Conservation (phyloP, 2,113 vertebrate species). For the Entelurus aequoreus region DNA sequence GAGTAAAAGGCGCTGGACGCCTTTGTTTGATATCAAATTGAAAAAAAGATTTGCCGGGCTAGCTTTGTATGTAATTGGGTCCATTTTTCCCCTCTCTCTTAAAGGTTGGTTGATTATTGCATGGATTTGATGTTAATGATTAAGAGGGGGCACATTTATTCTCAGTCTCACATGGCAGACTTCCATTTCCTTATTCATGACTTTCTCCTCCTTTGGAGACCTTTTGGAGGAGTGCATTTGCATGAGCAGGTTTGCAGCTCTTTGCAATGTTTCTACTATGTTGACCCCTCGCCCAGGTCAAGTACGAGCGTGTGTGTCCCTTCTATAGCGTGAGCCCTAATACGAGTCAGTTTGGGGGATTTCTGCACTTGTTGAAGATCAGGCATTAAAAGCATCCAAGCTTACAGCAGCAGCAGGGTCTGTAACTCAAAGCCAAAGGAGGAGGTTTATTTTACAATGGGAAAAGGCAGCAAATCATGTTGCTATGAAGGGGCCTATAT, state of each 20-base stretch:
- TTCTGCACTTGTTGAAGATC: slow-evolving; percentile 45
- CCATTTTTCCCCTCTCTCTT: slow-evolving; percentile 31
- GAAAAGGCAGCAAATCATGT: slow-evolving; percentile 76
- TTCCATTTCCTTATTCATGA: slow-evolving; percentile 51
- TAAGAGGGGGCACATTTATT: slow-evolving; percentile 49
- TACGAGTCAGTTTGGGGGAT: slow-evolving; percentile 44
- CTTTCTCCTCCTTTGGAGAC: slow-evolving; percentile 23
- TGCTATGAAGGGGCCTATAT: slow-evolving; percentile 77
- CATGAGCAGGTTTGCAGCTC: no score
- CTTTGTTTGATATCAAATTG: slow-evolving; percentile 4
- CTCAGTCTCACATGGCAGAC: slow-evolving; percentile 42
- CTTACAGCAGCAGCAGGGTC: slow-evolving; percentile 55
- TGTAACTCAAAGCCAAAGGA: slow-evolving; percentile 72
- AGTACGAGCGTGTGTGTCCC: slow-evolving; percentile 13
- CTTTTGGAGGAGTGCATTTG: slow-evolving; percentile 23
- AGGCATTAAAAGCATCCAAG: slow-evolving; percentile 67
- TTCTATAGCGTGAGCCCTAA: slow-evolving; percentile 44
- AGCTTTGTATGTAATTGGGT: slow-evolving; percentile 41
- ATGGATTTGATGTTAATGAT: slow-evolving; percentile 63
- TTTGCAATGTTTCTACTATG: slow-evolving; percentile 37
- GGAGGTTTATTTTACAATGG: slow-evolving; percentile 74
- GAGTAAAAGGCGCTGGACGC: slow-evolving; percentile 32
- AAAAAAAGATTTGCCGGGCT: slow-evolving; percentile 28
- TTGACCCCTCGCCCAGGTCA: slow-evolving; percentile 30
- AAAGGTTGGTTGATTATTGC: slow-evolving; percentile 48